phyloP scores from a whole-genome alignment of 2,797 vertebrate genomes.

The Lophius americanus region DNA sequence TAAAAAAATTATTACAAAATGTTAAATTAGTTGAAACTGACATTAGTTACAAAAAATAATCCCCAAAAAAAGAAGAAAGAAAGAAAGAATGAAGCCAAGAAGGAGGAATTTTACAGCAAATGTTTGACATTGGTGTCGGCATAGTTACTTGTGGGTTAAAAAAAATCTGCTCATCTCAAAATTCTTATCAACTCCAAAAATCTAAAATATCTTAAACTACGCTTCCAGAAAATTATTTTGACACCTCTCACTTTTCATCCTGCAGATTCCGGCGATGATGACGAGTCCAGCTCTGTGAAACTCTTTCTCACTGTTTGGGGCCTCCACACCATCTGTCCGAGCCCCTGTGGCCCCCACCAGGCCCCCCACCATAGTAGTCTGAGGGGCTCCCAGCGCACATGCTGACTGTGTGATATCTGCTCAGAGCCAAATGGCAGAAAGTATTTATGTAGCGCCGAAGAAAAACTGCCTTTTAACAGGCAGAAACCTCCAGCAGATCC shows the following conservation, averaged over 20 bases:
- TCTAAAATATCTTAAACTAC: too few relatives aligned
- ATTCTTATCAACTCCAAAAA: not conserved
- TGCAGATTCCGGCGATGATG: conserved; percentile 14
- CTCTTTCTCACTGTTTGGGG: conserved; percentile 20
- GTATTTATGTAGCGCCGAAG: not conserved
- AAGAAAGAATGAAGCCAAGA: too few relatives aligned
- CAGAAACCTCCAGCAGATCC: too few relatives aligned
- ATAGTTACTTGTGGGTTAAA: not conserved
- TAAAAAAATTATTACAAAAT: too few relatives aligned
- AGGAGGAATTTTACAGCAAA: too few relatives aligned
- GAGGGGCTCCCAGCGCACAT: conserved; percentile 16
- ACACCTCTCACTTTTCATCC: not conserved
- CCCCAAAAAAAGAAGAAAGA: too few relatives aligned
- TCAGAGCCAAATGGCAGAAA: conserved; percentile 29
- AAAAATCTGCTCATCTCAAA: conserved; percentile 1
- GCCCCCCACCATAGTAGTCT: not conserved
- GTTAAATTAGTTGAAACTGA: too few relatives aligned
- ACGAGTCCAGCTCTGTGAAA: conserved; percentile 5
- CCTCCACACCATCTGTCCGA: conserved; percentile 47
- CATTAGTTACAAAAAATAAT: too few relatives aligned
- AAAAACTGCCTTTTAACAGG: too few relatives aligned
- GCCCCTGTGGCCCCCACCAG: conserved; percentile 17
- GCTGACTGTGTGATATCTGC: conserved; percentile 19
- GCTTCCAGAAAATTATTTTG: too few relatives aligned
- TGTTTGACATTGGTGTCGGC: not conserved